Evolutionary conservation across 2,797 vertebrate species (phyloP).

Genomic region (Neopelma chrysocephalum): DNA sequence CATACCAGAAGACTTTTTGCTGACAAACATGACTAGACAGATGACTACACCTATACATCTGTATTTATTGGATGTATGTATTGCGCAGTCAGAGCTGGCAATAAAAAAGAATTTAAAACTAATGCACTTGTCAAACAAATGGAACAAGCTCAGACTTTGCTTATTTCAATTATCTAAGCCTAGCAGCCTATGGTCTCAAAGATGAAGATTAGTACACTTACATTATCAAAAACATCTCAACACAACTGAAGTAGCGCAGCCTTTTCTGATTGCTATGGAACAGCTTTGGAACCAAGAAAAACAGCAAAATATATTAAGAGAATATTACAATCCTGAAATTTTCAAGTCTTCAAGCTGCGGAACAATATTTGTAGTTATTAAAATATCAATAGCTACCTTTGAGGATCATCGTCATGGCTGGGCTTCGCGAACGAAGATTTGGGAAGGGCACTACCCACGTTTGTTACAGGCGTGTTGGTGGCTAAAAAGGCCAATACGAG

Average conservation of each 20-base stretch:
- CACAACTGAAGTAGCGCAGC: neutral
- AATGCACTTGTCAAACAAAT: neutral
- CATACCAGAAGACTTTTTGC: neutral
- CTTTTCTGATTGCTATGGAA: neutral
- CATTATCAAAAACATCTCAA: neutral
- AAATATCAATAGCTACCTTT: neutral
- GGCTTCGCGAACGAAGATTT: no score
- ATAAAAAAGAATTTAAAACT: neutral
- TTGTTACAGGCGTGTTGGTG: no score
- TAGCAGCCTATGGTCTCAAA: neutral
- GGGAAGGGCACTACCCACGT: no score
- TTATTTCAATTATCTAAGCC: neutral
- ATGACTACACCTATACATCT: neutral
- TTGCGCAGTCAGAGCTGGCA: neutral
- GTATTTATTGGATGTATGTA: neutral
- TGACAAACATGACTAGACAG: neutral
- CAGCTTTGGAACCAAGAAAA: neutral
- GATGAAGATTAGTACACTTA: neutral
- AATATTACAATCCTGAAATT: neutral
- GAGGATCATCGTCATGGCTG: no score
- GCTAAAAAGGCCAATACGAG: no score
- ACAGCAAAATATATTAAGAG: neutral
- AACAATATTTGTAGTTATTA: neutral
- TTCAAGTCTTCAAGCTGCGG: neutral
- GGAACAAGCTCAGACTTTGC: neutral